A percentile compares a stretch with the other conserved stretches of the same genome.
phyloP scores from a whole-genome alignment of 2,888 invertebrate species.

The Heliconius ismenius region DNA sequence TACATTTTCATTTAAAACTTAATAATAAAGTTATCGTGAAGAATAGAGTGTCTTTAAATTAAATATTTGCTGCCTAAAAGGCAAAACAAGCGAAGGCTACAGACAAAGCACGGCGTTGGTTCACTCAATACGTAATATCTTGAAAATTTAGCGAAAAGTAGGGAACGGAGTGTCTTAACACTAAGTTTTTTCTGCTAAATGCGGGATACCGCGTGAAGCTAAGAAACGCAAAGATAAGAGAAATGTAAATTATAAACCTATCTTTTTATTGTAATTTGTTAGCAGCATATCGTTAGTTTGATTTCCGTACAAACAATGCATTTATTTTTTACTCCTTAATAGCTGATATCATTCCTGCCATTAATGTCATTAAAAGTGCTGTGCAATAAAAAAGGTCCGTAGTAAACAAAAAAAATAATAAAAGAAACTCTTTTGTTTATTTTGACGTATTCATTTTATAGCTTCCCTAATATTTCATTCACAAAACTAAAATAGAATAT shows the following conservation, averaged over 20 bases:
- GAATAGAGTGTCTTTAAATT: no score
- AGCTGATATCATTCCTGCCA: neutral
- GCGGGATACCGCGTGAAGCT: neutral
- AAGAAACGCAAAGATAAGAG: neutral
- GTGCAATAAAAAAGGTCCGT: neutral
- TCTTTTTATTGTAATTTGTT: neutral
- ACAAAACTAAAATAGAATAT: constrained; percentile 18
- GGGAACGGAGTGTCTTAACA: neutral
- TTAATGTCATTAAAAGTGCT: neutral
- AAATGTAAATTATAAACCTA: neutral
- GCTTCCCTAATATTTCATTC: constrained; percentile 4
- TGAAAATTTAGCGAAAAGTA: neutral
- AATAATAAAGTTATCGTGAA: no score
- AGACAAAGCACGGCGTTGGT: no score
- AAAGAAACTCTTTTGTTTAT: constrained; percentile 3
- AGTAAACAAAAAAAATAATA: neutral
- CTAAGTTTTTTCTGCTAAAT: neutral
- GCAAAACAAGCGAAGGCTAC: no score
- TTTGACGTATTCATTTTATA: neutral
- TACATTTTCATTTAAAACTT: no score
- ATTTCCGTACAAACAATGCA: neutral
- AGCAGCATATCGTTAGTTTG: neutral
- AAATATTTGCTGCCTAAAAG: no score
- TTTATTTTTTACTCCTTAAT: neutral
- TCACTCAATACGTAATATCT: no score